Percentiles rank a stretch among this genome's conserved stretches.
Conservation (phyloP, 2,797 vertebrate genomes). For the Enteromius thamalakanensis region DNA sequence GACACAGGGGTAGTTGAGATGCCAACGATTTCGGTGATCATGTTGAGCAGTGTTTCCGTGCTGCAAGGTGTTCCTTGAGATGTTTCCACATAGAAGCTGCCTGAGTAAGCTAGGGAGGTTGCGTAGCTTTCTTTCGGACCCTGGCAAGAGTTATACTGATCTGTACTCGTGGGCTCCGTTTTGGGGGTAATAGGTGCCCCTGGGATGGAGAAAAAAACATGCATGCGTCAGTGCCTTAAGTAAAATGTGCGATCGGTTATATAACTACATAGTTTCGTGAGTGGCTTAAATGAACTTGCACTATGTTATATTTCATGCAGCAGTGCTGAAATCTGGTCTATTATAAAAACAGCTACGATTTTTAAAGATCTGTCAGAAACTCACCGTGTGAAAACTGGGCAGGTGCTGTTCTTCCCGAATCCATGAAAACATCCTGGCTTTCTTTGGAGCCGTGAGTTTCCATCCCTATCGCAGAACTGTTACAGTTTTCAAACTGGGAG, state of each 20-base stretch:
- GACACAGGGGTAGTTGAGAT: constrained; percentile 88
- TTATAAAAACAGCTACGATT: background rate
- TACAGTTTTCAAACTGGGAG: constrained; percentile 86
- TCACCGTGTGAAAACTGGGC: constrained; percentile 87
- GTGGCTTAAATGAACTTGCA: background rate
- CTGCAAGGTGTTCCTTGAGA: constrained; percentile 91
- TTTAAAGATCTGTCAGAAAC: constrained; percentile 59
- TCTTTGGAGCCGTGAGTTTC: constrained; percentile 78
- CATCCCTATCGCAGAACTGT: constrained; percentile 79
- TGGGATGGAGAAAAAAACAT: constrained; percentile 66
- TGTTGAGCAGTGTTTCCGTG: constrained; percentile 94
- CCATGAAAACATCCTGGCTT: constrained; percentile 80
- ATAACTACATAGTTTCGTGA: constrained; percentile 61
- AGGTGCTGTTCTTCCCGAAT: constrained; percentile 77
- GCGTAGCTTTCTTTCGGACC: constrained; percentile 79
- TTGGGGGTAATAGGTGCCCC: constrained; percentile 80
- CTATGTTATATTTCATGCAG: background rate
- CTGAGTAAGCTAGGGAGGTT: constrained; percentile 92
- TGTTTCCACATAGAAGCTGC: constrained; percentile 97
- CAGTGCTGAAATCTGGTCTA: background rate
- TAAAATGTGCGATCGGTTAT: constrained; percentile 67
- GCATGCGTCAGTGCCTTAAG: constrained; percentile 65
- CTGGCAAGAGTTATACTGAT: constrained; percentile 82
- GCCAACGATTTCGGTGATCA: constrained; percentile 97
- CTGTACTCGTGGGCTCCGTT: constrained; percentile 82